Evolutionary conservation across 2,888 invertebrate genomes (phyloP).

Genomic region (Ceratothoa steindachneri): DNA sequence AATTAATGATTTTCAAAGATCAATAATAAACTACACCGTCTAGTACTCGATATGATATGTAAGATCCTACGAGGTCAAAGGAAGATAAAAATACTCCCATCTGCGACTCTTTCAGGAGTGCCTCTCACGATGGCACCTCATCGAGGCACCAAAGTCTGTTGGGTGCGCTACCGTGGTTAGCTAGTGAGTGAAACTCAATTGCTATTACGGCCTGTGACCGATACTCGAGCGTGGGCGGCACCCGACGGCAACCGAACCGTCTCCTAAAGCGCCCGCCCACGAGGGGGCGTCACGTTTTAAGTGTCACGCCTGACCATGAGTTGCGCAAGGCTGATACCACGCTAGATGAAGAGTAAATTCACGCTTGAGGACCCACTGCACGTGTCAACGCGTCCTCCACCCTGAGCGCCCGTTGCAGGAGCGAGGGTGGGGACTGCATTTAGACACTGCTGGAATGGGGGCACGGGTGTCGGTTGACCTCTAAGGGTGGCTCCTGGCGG

Average conservation of each 20-base stretch:
- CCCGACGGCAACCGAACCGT: not conserved
- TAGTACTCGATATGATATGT: not conserved
- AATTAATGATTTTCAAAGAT: no score
- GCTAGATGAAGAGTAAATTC: not conserved
- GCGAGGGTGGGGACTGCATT: not conserved
- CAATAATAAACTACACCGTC: no score
- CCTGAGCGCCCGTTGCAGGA: not conserved
- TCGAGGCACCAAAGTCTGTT: not conserved
- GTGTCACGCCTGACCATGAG: not conserved
- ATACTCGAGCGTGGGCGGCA: not conserved
- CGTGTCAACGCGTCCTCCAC: not conserved
- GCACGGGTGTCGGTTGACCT: no score
- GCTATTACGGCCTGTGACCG: no score
- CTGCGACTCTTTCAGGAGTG: not conserved
- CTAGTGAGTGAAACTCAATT: no score
- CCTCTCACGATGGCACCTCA: not conserved
- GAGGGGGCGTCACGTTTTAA: not conserved
- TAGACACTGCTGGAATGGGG: not conserved
- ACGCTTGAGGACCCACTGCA: not conserved
- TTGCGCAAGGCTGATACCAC: not conserved
- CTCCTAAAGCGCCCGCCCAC: not conserved
- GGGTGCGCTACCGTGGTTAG: not conserved
- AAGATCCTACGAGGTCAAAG: no score
- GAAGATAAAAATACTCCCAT: no score
- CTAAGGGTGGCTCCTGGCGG: no score